phyloP scores from a whole-genome alignment of 2,797 vertebrate species.

The Ptychadena robeensis region DNA sequence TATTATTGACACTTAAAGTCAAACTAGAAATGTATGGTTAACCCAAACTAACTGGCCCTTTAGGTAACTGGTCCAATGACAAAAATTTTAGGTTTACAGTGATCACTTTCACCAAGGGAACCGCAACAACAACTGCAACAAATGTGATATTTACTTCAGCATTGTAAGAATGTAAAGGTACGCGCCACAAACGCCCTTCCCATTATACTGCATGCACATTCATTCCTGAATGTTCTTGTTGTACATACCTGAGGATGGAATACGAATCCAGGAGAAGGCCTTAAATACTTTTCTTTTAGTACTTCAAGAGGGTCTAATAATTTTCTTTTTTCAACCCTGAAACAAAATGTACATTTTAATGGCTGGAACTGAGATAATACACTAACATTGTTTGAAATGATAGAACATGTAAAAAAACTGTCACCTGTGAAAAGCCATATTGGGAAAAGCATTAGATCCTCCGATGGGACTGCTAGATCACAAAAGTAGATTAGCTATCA shows the following conservation, averaged over 20 bases:
- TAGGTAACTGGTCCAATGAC: not conserved
- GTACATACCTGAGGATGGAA: slow-evolving; percentile 97
- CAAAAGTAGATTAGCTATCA: too few relatives aligned
- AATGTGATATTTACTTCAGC: not conserved
- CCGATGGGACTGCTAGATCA: not conserved
- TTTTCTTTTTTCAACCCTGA: slow-evolving; percentile 99
- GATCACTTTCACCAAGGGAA: not conserved
- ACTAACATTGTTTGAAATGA: not conserved
- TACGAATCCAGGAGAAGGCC: slow-evolving; percentile 93
- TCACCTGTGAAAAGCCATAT: too few relatives aligned
- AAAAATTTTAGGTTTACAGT: not conserved
- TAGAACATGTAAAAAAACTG: too few relatives aligned
- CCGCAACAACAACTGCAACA: too few relatives aligned
- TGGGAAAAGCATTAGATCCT: not conserved
- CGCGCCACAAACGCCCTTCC: not conserved
- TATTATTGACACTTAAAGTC: too few relatives aligned
- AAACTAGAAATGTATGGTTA: not conserved
- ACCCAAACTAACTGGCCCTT: too few relatives aligned
- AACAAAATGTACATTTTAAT: slow-evolving; percentile 82
- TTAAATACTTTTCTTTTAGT: slow-evolving; percentile 99
- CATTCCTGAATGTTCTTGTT: not conserved
- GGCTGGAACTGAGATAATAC: slow-evolving; percentile 14
- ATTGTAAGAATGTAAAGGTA: not conserved
- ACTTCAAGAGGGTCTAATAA: slow-evolving; percentile 96
- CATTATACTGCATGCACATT: not conserved